Evolutionary conservation across 2,797 vertebrate species (phyloP).

Genomic region (Onychomys torridus): DNA sequence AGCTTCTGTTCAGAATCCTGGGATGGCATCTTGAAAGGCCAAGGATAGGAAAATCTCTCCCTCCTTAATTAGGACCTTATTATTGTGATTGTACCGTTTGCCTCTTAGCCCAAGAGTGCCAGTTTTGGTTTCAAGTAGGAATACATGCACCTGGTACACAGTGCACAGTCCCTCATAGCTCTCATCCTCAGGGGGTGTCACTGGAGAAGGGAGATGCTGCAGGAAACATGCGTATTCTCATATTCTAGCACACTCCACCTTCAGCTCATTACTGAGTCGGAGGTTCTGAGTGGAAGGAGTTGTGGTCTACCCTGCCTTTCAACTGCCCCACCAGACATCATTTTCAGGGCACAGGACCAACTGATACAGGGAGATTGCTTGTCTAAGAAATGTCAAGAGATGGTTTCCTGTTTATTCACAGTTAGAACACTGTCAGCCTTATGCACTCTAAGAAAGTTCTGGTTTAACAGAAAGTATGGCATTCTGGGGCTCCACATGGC

Average conservation of each 20-base stretch:
- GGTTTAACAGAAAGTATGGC: not conserved
- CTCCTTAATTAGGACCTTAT: not conserved
- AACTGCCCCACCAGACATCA: not conserved
- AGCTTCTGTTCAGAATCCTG: not conserved
- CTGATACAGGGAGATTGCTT: not conserved
- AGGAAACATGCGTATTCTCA: not conserved
- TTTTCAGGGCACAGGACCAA: too few relatives aligned
- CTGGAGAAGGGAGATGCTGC: not conserved
- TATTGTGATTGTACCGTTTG: too few relatives aligned
- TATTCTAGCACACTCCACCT: not conserved
- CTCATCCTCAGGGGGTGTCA: too few relatives aligned
- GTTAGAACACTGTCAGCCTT: not conserved
- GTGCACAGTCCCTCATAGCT: too few relatives aligned
- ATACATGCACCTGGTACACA: not conserved
- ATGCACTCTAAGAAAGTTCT: conserved; percentile 11
- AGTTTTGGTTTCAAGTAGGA: not conserved
- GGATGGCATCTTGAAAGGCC: not conserved
- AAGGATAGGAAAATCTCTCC: not conserved
- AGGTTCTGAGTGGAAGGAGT: too few relatives aligned
- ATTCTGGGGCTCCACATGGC: fast-evolving
- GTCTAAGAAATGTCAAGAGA: not conserved
- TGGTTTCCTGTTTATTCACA: not conserved
- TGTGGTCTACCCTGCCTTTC: not conserved
- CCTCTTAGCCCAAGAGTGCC: too few relatives aligned
- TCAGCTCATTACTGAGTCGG: not conserved